phyloP scores from a whole-genome alignment of 1,140 invertebrate species.

The Panagrolaimus sp. region DNA sequence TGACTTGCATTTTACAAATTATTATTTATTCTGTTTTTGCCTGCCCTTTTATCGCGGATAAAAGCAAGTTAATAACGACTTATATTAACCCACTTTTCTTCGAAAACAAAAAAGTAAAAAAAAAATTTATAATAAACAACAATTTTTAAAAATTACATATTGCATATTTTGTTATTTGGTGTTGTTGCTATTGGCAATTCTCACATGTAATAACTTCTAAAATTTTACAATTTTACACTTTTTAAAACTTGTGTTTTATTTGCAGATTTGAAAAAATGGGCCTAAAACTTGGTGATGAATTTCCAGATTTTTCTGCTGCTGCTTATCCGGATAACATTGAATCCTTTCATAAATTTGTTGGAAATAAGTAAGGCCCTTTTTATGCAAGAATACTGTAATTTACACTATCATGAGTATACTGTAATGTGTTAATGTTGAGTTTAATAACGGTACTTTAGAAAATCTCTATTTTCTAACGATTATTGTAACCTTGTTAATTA shows the following conservation, averaged over 20 bases:
- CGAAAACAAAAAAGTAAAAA: background rate
- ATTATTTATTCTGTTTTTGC: no score
- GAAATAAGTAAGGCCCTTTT: constrained; percentile 57
- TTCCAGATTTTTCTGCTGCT: constrained; percentile 46
- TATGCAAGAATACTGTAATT: constrained; percentile 2
- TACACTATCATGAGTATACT: constrained; percentile 80
- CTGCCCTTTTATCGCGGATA: no score
- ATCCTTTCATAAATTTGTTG: constrained; percentile 48
- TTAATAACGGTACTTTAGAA: constrained; percentile 65
- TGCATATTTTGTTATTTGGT: background rate
- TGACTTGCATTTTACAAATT: no score
- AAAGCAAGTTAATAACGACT: no score
- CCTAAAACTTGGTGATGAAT: constrained; percentile 34
- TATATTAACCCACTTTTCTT: no score
- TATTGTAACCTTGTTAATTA: no score
- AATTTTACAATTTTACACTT: background rate
- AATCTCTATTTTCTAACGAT: no score
- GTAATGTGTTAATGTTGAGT: constrained; percentile 86
- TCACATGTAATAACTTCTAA: background rate
- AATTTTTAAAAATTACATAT: background rate
- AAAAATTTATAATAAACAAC: background rate
- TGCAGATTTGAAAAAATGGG: constrained; percentile 18
- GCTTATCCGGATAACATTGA: constrained; percentile 30
- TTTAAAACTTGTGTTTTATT: background rate
- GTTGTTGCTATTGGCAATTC: no score